Evolutionary conservation across 2,888 invertebrate species (phyloP).

Genomic region (Mythimna lalbum): DNA sequence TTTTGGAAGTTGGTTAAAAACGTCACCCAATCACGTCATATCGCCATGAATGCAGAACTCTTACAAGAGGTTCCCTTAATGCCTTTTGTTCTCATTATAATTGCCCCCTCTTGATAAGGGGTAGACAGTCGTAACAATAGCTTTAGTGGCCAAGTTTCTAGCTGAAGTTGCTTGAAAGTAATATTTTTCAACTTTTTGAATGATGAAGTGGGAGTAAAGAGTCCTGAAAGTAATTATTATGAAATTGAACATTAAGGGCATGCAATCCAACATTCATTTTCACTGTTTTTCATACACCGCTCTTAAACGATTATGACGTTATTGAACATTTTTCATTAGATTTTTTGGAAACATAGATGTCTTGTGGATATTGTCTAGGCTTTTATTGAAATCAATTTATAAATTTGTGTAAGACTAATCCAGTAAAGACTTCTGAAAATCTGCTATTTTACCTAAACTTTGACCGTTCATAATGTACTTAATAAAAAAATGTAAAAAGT

Average conservation of each 20-base stretch:
- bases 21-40: constrained; percentile 14
- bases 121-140: constrained; percentile 33
- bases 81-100: constrained; percentile 41
- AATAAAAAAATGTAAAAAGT: too few species aligned
- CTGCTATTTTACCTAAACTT: too few species aligned
- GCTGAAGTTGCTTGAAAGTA: constrained; percentile 7
- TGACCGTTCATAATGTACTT: too few species aligned
- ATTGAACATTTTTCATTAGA: too few species aligned
- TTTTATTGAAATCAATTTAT: too few species aligned
- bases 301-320: too few species aligned
- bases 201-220: background rate
- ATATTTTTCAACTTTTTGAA: constrained; percentile 22
- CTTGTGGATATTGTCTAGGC: too few species aligned
- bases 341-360: too few species aligned
- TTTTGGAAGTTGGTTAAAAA: background rate
- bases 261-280: too few species aligned
- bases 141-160: constrained; percentile 26
- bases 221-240: constrained; percentile 4
- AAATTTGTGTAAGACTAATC: too few species aligned
- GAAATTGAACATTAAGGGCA: background rate
- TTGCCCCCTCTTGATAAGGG: constrained; percentile 26
- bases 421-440: too few species aligned
- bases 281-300: too few species aligned
- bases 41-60: constrained; percentile 17
- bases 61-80: constrained; percentile 22